phyloP scores from a whole-genome alignment of 92 coral and sea anemone genomes.

The Metridium senile region DNA sequence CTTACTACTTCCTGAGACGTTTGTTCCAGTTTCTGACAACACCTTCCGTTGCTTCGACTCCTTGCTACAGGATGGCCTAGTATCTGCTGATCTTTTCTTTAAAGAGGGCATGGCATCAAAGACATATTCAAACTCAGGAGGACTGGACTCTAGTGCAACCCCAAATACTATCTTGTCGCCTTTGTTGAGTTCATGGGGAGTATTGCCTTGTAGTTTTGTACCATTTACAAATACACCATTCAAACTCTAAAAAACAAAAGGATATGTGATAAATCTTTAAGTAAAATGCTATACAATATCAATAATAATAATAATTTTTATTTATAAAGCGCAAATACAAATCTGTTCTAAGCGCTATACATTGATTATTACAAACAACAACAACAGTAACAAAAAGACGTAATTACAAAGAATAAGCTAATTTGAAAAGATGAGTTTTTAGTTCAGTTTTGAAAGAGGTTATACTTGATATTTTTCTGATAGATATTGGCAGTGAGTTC shows the following conservation, averaged over 20 bases:
- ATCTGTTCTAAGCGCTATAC: too few species aligned
- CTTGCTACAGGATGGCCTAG: constrained; percentile 45
- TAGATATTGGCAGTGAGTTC: too few species aligned
- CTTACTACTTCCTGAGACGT: constrained; percentile 42
- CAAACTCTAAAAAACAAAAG: constrained; percentile 71
- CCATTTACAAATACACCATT: constrained; percentile 96
- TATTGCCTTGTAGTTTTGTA: constrained; percentile 52
- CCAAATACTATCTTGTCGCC: constrained; percentile 95
- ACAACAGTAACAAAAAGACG: too few species aligned
- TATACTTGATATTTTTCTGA: too few species aligned
- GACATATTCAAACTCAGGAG: constrained; percentile 92
- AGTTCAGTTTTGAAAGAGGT: too few species aligned
- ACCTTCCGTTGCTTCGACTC: constrained; percentile 77
- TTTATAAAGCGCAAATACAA: too few species aligned
- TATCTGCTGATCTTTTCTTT: constrained; percentile 68
- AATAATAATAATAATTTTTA: too few species aligned
- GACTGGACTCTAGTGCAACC: constrained; percentile 78
- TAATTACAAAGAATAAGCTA: too few species aligned
- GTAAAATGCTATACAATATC: too few species aligned
- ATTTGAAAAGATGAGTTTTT: too few species aligned
- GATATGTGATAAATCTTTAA: background rate
- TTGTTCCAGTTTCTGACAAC: constrained; percentile 65
- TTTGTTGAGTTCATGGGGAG: constrained; percentile 55
- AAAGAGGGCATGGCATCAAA: constrained; percentile 74
- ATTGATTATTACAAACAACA: too few species aligned